Base-by-base conservation (phyloP, 2,113 vertebrate genomes). In the Zeus faber region DNA sequence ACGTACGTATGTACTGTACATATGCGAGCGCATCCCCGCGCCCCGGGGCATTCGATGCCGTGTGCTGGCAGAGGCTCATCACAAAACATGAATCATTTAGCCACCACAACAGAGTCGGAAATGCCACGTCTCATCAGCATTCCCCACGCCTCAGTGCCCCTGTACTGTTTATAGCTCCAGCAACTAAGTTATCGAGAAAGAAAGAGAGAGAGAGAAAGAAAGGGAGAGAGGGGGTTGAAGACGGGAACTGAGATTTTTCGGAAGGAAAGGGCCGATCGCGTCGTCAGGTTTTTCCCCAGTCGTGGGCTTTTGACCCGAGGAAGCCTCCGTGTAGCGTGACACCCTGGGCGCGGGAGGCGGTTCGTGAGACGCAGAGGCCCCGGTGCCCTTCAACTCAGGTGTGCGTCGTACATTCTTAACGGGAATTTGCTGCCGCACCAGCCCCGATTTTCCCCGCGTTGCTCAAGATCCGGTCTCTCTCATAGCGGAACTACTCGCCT, bases 51-150 rank as follows among this genome's bases (percentile, higher is more conserved):
- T 70, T 65, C 73, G 80, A 66, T 57, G 78, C 67, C 44, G 61
- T 58, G 61, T 21, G 18, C 78, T 80, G 83, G 84, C 83, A 80
- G 79, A 77, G 75, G 66, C 80, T 82, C 65, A 60, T 87, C 85
- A 85, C 74, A 70, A 55, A 70, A 67, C 83, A 88, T 89, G 83
- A 90, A 89, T 89, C 83, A 90, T 90, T 90, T 82, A 89, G 83
- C 80, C 70, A 58, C 73, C 77, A 72, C 68, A 69, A 77, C 79
- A 77, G 77, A 77, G 81, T 70, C 72, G 72, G 81, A 88, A 89
- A 89, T 89, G 86, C 85, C 87, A 88, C 43, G 55, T 88, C 82
- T 84, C 81, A 77, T 85, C 72, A 85, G 54, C 17, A 60, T 72
- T 69, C 33, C 79, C 66, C 62, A 70, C 35, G 67, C 76, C 70